Base-by-base conservation (phyloP, 37 sponge, comb jelly and placozoan species). In the Spongilla lacustris region DNA sequence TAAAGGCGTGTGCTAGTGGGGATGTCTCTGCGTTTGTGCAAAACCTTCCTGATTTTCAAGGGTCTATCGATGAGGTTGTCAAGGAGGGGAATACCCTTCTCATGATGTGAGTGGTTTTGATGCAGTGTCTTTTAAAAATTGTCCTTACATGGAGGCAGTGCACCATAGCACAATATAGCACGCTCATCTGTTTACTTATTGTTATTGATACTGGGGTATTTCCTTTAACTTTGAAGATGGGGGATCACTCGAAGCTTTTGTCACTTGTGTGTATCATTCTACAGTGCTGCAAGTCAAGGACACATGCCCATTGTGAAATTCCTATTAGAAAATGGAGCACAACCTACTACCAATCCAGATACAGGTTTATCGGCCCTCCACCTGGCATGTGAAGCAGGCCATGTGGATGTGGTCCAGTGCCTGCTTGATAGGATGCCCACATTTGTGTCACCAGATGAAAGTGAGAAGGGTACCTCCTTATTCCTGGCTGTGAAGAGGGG, bases 331-430 rank as follows among this genome's bases (percentile, higher is more conserved):
- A 35, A 67, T 27, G 89, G 89, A 23, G 89, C 89, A 23, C 46
- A 69, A 19, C 75, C 86, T 31, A 41, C 82, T 25, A 74, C 82
- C 68, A 89, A 66, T 71, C 79, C 81, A 4, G 12, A 30, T 70
- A 79, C 79, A 27, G 83, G 86, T 68, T 68, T 73, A 82, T 86
- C 91, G 11, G 95, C 95, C 26, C 88, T 89, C 36, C 95, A 94
- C 76, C 23, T 85, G 8, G 89, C 89, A 27, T 83, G 81, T 32
- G 67, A 68, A 32, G 30, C 28, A 26, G 89, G 89, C 22, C 81
- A 90, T 81, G 79, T 76, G 17, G 81, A 84, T 8, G 77, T 90
- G 4, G 81, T 90, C 11, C 76, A 73, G 21, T 30, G 50, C 11
- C 83, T 94, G 23, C 82, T 91, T 27, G 78, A 89, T 48, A 12